Evolutionary conservation across 1,140 invertebrate species (phyloP), one percentile per base, ranked within the genome.

Genomic region (Neodiprion virginianus): DNA sequence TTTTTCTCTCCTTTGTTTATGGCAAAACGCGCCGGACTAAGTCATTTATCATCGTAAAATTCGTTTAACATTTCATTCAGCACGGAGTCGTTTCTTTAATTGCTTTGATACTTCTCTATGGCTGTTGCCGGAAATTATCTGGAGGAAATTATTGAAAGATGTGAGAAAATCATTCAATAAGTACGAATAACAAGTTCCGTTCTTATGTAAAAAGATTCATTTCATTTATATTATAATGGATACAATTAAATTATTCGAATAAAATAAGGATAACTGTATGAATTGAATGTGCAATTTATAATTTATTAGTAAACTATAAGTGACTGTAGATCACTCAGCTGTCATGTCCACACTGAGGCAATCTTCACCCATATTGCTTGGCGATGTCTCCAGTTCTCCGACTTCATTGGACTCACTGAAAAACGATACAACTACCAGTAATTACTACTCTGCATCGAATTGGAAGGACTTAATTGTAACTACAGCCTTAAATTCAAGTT

Each of bases 381-480:
- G 94, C 1, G 94, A 95, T 71, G 94, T 94, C 83, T 95, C 94
- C 83, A 95, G 87, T 81, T 92, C 91, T n/a, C 89, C 90, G 17
- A 95, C 90, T 82, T 95, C 94, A 84, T 95, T 95, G 3, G 94
- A 94, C 88, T 95, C 94, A 88, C 94, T 95, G 85, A 75, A 93
- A 92, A 79, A 83, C 28, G 28, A 40, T 40, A 40, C 28, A 40
- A 40, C 28, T 40, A 40, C 28, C 28, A 40, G 28, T 40, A 40
- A 40, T 40, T 40, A 40, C 28, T 40, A 40, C 28, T 40, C 28
- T 40, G 28, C 28, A 61, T 61, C 8, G n/a, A 12, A 61, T 61
- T 61, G 4, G n/a, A 61, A 61, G 4, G 11, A 11, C 3, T 61
- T 8, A 0, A 14, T 61, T 12, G 8, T 8, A 3, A 12, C n/a